Base-by-base conservation (phyloP, 2,113 vertebrate species). In the Paralichthys olivaceus region DNA sequence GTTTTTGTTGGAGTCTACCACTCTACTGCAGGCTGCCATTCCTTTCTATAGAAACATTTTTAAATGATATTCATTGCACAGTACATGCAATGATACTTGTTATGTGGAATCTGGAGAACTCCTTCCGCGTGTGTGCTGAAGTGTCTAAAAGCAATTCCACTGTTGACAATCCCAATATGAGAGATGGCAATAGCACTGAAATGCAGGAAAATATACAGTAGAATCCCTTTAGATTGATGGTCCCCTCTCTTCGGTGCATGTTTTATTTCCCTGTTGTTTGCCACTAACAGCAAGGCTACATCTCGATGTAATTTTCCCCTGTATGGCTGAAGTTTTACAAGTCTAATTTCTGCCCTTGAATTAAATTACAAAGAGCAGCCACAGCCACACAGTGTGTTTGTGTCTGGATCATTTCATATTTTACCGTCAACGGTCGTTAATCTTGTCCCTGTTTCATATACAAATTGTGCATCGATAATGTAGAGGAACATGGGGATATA, bases 281-380 rank as follows among this genome's bases (percentile, higher is more conserved):
- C 86, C 71, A 70, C 79, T 77, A 83, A 86, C 85, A 83, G 88
- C 69, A 70, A 86, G 79, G 76, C 81, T 82, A 68, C 80, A 73
- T 84, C 86, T 80, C 65, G 5, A 37, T 80, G 82, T 87, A 88
- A 92, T 92, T 90, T 90, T 58, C 62, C 69, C 68, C 69, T 58
- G 71, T 75, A 77, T 79, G 83, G 79, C 78, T 64, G 56, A 82
- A 78, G 75, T 91, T 93, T 92, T 92, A 90, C 92, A 92, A 93
- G 91, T 93, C 88, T 89, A 92, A 93, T 93, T 90, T 78, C 76
- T 90, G 87, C 82, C 89, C 90, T 93, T 89, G 91, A 87, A 84
- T 76, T 85, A 81, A 90, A 92, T 90, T 89, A 84, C 60, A 55
- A 25, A 84, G 84, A 81, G 67, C 45, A n/a, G 56, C 67, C 70